Percentiles rank a stretch among this genome's conserved stretches.
Conservation (phyloP, 2,888 invertebrate species). For the Anticlea derivata region DNA sequence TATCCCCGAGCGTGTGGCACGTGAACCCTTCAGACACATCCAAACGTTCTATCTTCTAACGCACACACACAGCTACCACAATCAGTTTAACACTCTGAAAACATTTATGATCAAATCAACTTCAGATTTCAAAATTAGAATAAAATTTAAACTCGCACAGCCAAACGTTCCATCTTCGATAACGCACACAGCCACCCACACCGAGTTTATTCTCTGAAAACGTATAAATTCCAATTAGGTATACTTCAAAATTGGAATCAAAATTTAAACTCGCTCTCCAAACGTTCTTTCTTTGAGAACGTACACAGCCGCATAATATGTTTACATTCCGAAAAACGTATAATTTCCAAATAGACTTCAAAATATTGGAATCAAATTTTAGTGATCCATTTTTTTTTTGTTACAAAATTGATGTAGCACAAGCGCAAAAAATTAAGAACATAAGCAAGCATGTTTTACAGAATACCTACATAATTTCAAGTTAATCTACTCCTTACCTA, state of each 20-base stretch:
- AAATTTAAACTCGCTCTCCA: no score
- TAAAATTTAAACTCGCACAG: no score
- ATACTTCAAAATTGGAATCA: no score
- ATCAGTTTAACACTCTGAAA: no score
- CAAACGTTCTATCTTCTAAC: conserved; percentile 33
- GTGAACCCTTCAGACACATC: conserved; percentile 61
- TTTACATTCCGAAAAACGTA: conserved; percentile 9
- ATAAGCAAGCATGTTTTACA: conserved; percentile 19
- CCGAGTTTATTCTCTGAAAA: no score
- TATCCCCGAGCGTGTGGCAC: no score
- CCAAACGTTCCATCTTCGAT: conserved; percentile 30
- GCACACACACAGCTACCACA: no score
- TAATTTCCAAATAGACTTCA: background rate
- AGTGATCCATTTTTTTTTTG: no score
- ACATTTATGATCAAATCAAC: no score
- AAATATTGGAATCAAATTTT: background rate
- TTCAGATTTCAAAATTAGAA: no score
- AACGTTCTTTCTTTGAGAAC: conserved; percentile 36
- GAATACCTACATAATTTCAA: conserved; percentile 39
- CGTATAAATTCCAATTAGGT: no score
- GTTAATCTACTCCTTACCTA: conserved; percentile 66
- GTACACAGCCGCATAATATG: conserved; percentile 25
- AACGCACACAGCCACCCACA: no score
- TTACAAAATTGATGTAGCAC: background rate
- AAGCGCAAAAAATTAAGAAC: conserved; percentile 6